Evolutionary conservation across 2,888 invertebrate genomes (phyloP), one percentile per base, ranked within the genome.

Genomic region (Lithophane leautieri): DNA sequence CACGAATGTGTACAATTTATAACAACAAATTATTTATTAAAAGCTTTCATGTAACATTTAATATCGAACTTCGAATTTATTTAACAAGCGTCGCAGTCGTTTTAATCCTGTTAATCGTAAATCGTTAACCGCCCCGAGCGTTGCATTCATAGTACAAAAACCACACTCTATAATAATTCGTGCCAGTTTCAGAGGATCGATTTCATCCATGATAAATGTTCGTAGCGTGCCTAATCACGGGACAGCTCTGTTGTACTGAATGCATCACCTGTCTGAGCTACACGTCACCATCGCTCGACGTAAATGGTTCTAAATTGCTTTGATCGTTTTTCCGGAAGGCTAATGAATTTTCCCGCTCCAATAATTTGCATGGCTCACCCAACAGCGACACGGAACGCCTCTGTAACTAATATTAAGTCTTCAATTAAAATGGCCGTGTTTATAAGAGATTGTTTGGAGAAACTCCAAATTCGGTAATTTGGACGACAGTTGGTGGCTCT

Each of bases 271-370:
- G 88, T 72, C 79, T 79, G 70, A 69, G 40, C 62, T 76, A 54
- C 84, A 81, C 83, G 81, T 78, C 81, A 82, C 70, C 83, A 79
- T 82, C 87, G 86, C 89, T 92, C 92, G 87, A 89, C 90, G 91
- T 93, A 93, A 94, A 93, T 90, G 91, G 88, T 90, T 93, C 93
- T 93, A 94, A 94, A 95, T 95, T 93, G 93, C 96, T 96, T 96
- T 96, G 96, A 96, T 96, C 96, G 93, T 94, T 94, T 94, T 95
- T 94, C 95, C 94, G 95, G 95, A 94, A 92, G 93, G 94, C 92
- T 95, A 94, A 96, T 95, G 93, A 95, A 95, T 94, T 94, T 90
- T 95, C 92, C 88, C 95, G 94, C 94, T 92, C 93, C 93, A 94
- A 90, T 96, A 94, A 93, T 85, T 91, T 89, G 88, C 90, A 90